Base-by-base conservation (phyloP, 1,140 invertebrate species). In the Drosophila nannoptera region DNA sequence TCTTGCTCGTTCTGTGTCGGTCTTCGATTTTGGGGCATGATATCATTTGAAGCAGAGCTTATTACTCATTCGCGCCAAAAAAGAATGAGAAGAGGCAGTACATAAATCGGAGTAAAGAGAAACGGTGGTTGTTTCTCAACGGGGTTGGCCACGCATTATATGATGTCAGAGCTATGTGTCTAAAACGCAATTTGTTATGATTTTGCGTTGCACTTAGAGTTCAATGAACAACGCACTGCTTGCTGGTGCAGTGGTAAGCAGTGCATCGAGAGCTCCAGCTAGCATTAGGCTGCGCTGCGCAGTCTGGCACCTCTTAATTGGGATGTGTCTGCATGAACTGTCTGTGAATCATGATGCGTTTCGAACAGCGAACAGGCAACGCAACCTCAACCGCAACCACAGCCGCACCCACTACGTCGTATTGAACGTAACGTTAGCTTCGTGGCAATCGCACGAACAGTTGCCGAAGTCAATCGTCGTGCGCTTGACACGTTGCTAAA, bases 31-130 rank as follows among this genome's bases (percentile, higher is more conserved):
- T 58, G 43, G 65, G 40, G 45, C 48, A 71, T 84, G 80, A 84
- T 84, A 84, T 84, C 80, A 84, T 77, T 76, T 73, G 48, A 86
- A 86, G 77, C 81, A 68, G 22, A 86, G 81, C 80, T 84, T 76
- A 84, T 67, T 67, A 67, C 69, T 86, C 80, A 84, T 62, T 73
- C 76, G 73, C 80, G 73, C 80, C 81, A 84, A 83, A 78, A 70
- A 68, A 31, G 12, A 43, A 43, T 7, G 12, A 43, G 11, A 48
- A 64, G 69, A 50, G 62, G 46, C 48, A 73, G 65, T 32, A 52
- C 36, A 67, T 65, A 53, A 45, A 52, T 70, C 46, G 33, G 33
- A 2, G 33, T 50, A 42, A 36, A n/a, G 22, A 22, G 22, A 22
- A 22, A 22, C 31, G 7, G 56, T 33, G 32, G 45, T 60, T 60